Conservation (phyloP, 2,888 invertebrate genomes). For the Machimus rusticus region DNA sequence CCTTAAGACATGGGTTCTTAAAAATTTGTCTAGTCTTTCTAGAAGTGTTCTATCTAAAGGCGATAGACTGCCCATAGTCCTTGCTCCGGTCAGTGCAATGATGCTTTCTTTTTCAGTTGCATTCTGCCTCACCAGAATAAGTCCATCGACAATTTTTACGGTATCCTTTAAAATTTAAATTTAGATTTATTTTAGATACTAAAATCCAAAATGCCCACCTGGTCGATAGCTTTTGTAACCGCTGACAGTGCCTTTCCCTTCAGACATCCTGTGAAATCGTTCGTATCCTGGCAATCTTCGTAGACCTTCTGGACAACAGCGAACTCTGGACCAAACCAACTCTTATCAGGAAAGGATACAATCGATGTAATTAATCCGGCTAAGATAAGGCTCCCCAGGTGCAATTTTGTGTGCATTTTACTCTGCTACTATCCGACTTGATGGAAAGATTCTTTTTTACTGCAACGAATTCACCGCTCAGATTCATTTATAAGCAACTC, state of each 20-base stretch:
- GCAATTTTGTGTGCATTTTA: slow-evolving; percentile 39
- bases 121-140: slow-evolving; percentile 69
- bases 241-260: slow-evolving; percentile 70
- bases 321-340: slow-evolving; percentile 67
- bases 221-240: slow-evolving; percentile 68
- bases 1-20: slow-evolving; percentile 71
- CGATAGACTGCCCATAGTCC: slow-evolving; percentile 67
- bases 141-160: slow-evolving; percentile 69
- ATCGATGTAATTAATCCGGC: slow-evolving; percentile 45
- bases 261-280: slow-evolving; percentile 69
- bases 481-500: slow-evolving; percentile 49
- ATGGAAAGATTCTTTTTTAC: slow-evolving; percentile 29
- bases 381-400: slow-evolving; percentile 12
- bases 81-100: slow-evolving; percentile 65
- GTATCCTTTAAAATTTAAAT: slow-evolving; percentile 63
- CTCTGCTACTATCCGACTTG: slow-evolving; percentile 4
- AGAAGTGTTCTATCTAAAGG: slow-evolving; percentile 65
- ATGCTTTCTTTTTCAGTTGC: slow-evolving; percentile 63
- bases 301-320: slow-evolving; percentile 69
- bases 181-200: not conserved
- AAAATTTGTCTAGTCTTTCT: slow-evolving; percentile 67
- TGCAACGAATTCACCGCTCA: slow-evolving; percentile 27
- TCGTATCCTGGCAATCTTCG: slow-evolving; percentile 70
- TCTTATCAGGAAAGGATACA: slow-evolving; percentile 43
- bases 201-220: slow-evolving; percentile 58